Evolutionary conservation across 2,113 vertebrate genomes (phyloP), one percentile per base, ranked within the genome.

Genomic region (Sturnus vulgaris): DNA sequence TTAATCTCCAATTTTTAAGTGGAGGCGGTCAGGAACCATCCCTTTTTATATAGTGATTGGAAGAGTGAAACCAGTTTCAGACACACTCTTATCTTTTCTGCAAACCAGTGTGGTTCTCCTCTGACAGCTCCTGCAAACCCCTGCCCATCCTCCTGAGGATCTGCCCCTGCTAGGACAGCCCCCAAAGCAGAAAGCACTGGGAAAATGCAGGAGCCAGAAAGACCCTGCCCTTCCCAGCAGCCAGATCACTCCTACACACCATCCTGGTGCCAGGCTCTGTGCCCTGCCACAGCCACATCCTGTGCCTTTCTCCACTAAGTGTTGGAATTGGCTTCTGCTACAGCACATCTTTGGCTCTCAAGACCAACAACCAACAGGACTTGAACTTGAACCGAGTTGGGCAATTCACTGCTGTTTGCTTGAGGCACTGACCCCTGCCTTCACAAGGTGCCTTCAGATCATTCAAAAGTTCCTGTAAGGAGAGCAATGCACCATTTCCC

Each of bases 401-500:
- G 33, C 47, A 33, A 31, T 57, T 79, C 39, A 2, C 23, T 42
- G 25, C 33, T 94, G 24, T 39, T 27, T 42, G n/a, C 33, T 39
- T 44, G 46, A 91, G n/a, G 22, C 69, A 44, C 1, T 13, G 49
- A 90, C 13, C 16, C 59, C 30, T 4, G 0, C 37, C 46, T 82
- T 59, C 47, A 61, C 11, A 31, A 49, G 30, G 31, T 5, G 11
- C 27, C 69, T 44, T 66, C 69, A 49, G 20, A 37, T 27, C 49
- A 10, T 23, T 61, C 40, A 78, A 42, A 71, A 69, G 19, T 1
- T 33, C 24, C 52, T 3, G 11, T 11, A 25, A 40, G 37, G 22
- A 60, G 37, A 23, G 4, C 0, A 0, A 13, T 12, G 35, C 21
- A 30, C 19, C 0, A 1, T 33, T 81, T 78, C 16, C 44, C 65